Evolutionary conservation across 92 coral and sea anemone species (phyloP).

Genomic region (Palythoa caribaeorum): DNA sequence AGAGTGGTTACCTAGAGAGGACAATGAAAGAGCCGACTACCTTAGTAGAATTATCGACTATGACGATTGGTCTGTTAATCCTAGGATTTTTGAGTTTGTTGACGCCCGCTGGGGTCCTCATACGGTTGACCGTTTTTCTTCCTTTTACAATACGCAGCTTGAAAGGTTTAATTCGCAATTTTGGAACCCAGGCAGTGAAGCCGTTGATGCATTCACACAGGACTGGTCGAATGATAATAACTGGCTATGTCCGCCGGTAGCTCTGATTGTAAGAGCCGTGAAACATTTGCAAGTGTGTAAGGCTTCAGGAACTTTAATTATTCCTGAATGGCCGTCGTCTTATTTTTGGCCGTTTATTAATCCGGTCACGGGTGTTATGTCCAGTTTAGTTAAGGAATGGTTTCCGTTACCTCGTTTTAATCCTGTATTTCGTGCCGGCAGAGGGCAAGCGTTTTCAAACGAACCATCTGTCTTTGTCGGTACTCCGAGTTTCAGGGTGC

Average conservation of each 20-base stretch:
- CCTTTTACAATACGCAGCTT: slow-evolving; percentile 28
- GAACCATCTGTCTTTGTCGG: slow-evolving; percentile 28
- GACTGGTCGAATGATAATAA: slow-evolving; percentile 30
- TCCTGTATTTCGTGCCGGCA: slow-evolving; percentile 15
- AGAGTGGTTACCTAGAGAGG: background rate
- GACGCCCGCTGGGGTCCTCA: slow-evolving; percentile 9
- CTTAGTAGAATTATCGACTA: slow-evolving; percentile 17
- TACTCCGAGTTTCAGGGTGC: slow-evolving; percentile 36
- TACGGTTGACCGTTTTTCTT: background rate
- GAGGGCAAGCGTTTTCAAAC: slow-evolving; percentile 9
- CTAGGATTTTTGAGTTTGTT: no score
- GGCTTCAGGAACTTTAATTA: slow-evolving; percentile 23
- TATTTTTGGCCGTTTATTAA: slow-evolving; percentile 25
- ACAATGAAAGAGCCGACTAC: background rate
- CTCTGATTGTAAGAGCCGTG: slow-evolving; percentile 18
- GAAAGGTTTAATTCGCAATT: slow-evolving; percentile 21
- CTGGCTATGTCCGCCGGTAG: slow-evolving; percentile 42
- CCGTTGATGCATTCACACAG: slow-evolving; percentile 27
- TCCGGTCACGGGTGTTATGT: slow-evolving; percentile 21
- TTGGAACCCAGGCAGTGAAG: slow-evolving; percentile 23
- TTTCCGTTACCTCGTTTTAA: slow-evolving; percentile 11
- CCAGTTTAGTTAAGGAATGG: slow-evolving; percentile 4
- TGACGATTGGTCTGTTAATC: slow-evolving; percentile 24
- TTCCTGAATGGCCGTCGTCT: slow-evolving; percentile 34
- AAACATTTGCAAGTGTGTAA: slow-evolving; percentile 21